Evolutionary conservation across 1,140 invertebrate species (phyloP), one percentile per base, ranked within the genome.

Genomic region (Macrosteles quadrilineatus): DNA sequence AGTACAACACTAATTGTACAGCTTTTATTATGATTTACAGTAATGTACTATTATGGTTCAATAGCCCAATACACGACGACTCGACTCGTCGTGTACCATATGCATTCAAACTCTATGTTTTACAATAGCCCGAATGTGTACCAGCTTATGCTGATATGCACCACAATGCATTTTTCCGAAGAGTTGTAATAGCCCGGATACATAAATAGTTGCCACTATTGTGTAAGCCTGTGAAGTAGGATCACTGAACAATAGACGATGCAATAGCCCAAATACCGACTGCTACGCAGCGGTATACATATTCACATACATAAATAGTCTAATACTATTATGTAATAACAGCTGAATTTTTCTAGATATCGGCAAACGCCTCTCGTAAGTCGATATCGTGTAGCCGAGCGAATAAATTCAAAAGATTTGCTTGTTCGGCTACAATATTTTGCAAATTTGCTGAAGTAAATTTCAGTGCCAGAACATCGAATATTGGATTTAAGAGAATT

Each of bases 281-380:
- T 45, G 66, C 53, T 14, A 29, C 40, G 45, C 67, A 27, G 59
- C 67, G 57, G 63, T 69, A 67, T 31, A 66, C 69, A 67, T 53
- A 64, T 25, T 25, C 70, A 63, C 67, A 74, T 74, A 74, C 73
- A 74, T 74, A 72, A 67, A 69, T 69, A 70, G 73, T 72, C 70
- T 57, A 70, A 74, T 74, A 74, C 73, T 74, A 74, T 74, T 74
- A 72, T 74, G 73, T 74, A 74, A 74, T 72, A 69, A 30, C 29
- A 50, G 45, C 45, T 53, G 65, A 66, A 27, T 66, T 66, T 31
- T 66, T 66, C 32, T 27, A 6, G 23, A 17, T 66, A 66, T 43
- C 27, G 27, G 25, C 31, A 30, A 30, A 43, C 23, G 12, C 32
- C 27, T 19, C 11, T 23, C 32, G 32, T 45, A 27, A 31, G 23